phyloP scores from a whole-genome alignment of 2,888 invertebrate species.

The Eurytoma californica region DNA sequence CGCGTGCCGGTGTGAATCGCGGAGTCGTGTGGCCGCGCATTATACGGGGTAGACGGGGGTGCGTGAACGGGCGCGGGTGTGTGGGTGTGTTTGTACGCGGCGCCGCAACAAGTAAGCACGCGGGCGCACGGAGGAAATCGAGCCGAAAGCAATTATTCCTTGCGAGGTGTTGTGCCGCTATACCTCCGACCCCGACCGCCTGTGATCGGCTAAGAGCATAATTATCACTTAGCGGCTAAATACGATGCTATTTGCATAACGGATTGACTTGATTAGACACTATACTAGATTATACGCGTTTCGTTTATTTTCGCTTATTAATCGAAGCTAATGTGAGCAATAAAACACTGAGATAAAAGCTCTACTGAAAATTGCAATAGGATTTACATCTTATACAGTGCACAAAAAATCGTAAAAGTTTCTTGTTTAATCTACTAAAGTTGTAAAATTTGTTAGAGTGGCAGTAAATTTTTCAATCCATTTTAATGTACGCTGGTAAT shows the following conservation, averaged over 20 bases:
- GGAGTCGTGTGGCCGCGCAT: background rate
- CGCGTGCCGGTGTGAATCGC: constrained; percentile 1
- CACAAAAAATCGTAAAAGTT: too few relatives aligned
- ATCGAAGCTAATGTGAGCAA: too few relatives aligned
- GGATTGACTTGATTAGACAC: constrained; percentile 16
- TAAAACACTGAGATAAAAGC: too few relatives aligned
- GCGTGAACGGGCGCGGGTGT: background rate
- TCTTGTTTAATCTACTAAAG: too few relatives aligned
- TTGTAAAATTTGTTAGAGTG: too few relatives aligned
- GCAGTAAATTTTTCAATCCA: too few relatives aligned
- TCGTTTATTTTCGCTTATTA: too few relatives aligned
- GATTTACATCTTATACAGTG: too few relatives aligned
- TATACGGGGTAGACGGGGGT: background rate
- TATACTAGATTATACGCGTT: too few relatives aligned
- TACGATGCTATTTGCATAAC: background rate
- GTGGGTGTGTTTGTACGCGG: background rate
- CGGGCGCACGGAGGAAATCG: constrained; percentile 54
- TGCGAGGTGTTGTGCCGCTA: constrained; percentile 47
- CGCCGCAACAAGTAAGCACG: constrained; percentile 60
- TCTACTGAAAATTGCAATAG: too few relatives aligned
- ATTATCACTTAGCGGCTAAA: constrained; percentile 43
- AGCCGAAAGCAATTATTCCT: constrained; percentile 63
- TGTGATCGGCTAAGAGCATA: constrained; percentile 24
- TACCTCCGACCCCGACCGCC: background rate
- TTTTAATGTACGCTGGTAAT: too few relatives aligned